Evolutionary conservation across 2,113 vertebrate genomes (phyloP).

Genomic region (Psittacula cyanocephala): DNA sequence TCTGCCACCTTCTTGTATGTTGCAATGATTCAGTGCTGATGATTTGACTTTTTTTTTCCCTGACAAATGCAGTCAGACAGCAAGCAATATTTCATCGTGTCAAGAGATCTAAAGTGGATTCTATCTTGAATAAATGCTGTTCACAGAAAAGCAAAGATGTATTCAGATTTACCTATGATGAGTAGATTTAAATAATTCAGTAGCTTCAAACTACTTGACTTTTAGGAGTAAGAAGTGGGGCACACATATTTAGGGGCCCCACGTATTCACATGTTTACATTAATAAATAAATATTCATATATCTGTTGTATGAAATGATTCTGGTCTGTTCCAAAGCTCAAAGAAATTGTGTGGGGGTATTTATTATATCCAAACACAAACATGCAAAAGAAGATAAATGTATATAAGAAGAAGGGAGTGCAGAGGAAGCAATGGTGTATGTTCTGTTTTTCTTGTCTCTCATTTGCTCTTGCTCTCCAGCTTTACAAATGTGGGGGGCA

Average conservation of each 20-base stretch:
- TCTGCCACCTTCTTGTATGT: background rate
- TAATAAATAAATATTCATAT: background rate
- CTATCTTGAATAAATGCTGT: background rate
- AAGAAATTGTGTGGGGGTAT: background rate
- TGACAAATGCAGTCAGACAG: background rate
- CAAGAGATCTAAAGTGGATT: slow-evolving; percentile 2
- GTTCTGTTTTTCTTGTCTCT: background rate
- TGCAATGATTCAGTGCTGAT: background rate
- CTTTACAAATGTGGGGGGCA: background rate
- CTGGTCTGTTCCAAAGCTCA: background rate
- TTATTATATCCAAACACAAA: background rate
- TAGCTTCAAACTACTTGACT: background rate
- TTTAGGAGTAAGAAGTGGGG: background rate
- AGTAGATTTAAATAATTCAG: background rate
- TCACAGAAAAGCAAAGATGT: background rate
- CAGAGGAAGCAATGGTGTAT: background rate
- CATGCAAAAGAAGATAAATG: background rate
- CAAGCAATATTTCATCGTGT: background rate
- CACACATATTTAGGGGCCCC: background rate
- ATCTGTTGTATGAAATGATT: background rate
- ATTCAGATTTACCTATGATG: background rate
- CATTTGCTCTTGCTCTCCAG: background rate
- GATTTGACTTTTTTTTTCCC: background rate
- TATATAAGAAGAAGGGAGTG: background rate
- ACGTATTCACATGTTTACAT: background rate